Evolutionary conservation across 2,888 invertebrate species (phyloP), one percentile per base, ranked within the genome.

Genomic region (Epinotia brunnichana): DNA sequence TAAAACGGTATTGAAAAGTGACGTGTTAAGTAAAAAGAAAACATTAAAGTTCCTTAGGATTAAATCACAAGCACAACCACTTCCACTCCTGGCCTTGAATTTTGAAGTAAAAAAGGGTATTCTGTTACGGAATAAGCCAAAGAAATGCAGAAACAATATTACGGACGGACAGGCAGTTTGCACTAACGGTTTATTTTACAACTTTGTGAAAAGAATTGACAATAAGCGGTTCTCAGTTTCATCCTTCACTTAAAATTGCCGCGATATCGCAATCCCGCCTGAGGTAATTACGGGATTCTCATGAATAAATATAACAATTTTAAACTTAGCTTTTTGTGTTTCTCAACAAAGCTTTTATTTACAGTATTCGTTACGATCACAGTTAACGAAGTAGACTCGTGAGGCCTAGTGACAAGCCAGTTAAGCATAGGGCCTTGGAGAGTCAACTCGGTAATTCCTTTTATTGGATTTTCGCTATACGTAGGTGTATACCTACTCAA

Each of bases 1-100:
- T 89, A 88, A 87, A 87, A 83, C 81, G 79, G 82, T 83, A 85
- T 83, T 85, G 85, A 85, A 85, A 83, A 57, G 56, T 73, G 67
- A 73, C 54, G 62, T 54, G 51, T n/a, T 24, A 48, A 73, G 70
- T 19, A 61, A 68, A 82, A 82, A 35, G 88, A 89, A 89, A 74
- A 87, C 89, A 44, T 85, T 81, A 24, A 82, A 75, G 83, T 76
- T 77, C 76, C 72, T 74, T 78, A 75, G 81, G 80, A 84, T 84
- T 75, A 83, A 81, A 82, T 82, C 82, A 75, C 78, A 75, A 86
- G 87, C 88, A 83, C 78, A 75, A 86, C 88, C 88, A 83, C 87
- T 86, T 89, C 86, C 88, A 81, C 70, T 77, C 78, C 76, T 77
- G 80, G 70, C 83, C 83, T 85, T 87, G 81, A 83, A 85, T 85